Conservation (phyloP, 1,140 invertebrate species). For the Cephus cinctus region DNA sequence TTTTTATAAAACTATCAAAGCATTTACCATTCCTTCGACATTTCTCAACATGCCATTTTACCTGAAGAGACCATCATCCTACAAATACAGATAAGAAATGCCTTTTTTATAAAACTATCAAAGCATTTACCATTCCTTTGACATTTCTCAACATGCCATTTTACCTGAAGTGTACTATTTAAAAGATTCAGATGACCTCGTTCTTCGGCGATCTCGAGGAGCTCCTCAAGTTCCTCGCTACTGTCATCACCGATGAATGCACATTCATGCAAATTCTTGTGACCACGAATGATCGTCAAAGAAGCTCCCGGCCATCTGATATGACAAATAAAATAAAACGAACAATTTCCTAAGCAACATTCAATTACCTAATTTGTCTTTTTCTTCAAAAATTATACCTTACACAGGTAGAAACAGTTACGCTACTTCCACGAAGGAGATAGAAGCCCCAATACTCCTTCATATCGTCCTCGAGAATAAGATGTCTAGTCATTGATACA, state of each 20-base stretch:
- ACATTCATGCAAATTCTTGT: conserved; percentile 74
- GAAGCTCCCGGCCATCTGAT: conserved; percentile 75
- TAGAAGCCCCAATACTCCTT: conserved; percentile 86
- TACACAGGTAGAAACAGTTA: conserved; percentile 73
- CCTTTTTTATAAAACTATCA: no score
- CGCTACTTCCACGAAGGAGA: conserved; percentile 70
- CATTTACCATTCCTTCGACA: no score
- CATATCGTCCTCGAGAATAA: conserved; percentile 73
- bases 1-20: no score
- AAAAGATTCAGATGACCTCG: conserved; percentile 22
- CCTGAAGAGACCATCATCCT: conserved; percentile 28
- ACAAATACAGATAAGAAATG: background rate
- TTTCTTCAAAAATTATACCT: conserved; percentile 53
- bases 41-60: no score
- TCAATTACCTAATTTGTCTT: conserved; percentile 3
- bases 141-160: no score
- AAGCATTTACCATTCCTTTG: no score
- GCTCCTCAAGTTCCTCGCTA: conserved; percentile 69
- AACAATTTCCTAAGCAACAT: background rate
- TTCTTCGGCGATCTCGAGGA: conserved; percentile 53
- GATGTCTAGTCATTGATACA: conserved; percentile 67
- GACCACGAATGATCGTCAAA: conserved; percentile 72
- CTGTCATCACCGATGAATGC: conserved; percentile 79
- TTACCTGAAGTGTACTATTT: conserved; percentile 20
- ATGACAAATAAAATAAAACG: conserved; percentile 2